phyloP scores from a whole-genome alignment of 2,113 vertebrate genomes.

The Potamarius usumacintae region DNA sequence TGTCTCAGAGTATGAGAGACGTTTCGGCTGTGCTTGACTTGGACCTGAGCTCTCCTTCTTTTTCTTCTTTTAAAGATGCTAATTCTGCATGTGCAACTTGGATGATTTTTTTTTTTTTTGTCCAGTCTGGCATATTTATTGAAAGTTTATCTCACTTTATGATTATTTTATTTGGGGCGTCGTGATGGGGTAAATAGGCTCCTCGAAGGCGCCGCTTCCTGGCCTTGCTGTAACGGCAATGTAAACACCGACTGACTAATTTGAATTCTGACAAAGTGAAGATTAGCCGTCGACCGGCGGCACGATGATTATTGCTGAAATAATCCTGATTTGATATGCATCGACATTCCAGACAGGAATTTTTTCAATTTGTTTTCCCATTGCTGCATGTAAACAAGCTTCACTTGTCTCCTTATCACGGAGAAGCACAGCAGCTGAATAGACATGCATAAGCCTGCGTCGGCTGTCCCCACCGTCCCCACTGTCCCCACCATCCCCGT shows the following conservation, averaged over 20 bases:
- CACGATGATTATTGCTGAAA: constrained; percentile 80
- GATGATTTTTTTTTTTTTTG: constrained; percentile 59
- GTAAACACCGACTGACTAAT: constrained; percentile 80
- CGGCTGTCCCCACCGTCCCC: constrained; percentile 31
- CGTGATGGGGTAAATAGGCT: constrained; percentile 66
- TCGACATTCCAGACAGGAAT: constrained; percentile 78
- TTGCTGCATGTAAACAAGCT: constrained; percentile 82
- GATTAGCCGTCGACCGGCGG: constrained; percentile 79
- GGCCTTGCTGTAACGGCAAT: constrained; percentile 75
- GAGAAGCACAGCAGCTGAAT: constrained; percentile 69
- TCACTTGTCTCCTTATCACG: constrained; percentile 78
- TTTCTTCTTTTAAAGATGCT: constrained; percentile 51
- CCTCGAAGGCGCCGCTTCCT: constrained; percentile 66
- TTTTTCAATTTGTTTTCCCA: constrained; percentile 80
- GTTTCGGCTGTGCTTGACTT: neutral
- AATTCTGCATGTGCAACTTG: constrained; percentile 62
- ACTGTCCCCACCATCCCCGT: constrained; percentile 36
- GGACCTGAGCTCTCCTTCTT: neutral
- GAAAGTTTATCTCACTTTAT: constrained; percentile 70
- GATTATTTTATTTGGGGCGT: constrained; percentile 57
- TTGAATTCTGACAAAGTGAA: constrained; percentile 83
- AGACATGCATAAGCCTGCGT: constrained; percentile 56
- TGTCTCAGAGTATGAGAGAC: constrained; percentile 50
- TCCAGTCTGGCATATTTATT: constrained; percentile 67
- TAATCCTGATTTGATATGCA: constrained; percentile 86